Base-by-base conservation (phyloP, 2,888 invertebrate species). In the Sinotaia quadrata region DNA sequence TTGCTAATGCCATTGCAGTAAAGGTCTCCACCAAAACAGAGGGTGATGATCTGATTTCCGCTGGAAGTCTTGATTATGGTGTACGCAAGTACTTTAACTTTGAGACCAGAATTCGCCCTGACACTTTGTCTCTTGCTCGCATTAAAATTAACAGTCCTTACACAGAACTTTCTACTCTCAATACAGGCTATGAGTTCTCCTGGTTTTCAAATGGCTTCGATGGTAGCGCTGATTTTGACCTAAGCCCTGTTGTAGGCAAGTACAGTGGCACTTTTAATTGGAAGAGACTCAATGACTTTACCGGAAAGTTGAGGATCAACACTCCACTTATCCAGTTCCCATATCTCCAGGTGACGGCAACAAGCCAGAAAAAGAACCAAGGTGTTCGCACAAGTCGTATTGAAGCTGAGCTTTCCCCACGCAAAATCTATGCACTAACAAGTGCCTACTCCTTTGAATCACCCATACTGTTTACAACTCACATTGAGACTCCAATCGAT, bases 401-500 rank as follows among this genome's bases (percentile, higher is more conserved):
- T n/a, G 71, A 72, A 58, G 56, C 62, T 2, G 71, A 74, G 63
- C 69, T 72, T 56, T 65, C 60, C 24, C 74, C 75, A 8, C 51
- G 68, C 18, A 62, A 74, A 60, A 52, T 61, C 31, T 66, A 71
- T 27, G 63, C 67, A 34, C 36, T 71, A 15, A 67, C 68, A 24
- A 47, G 57, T 12, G 44, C 65, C 33, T 75, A 74, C 67, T 61
- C 41, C 44, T 59, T 72, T 29, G 62, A 58, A 15, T 24, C 44
- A n/a, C 70, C 74, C 24, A 57, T 76, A n/a, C 68, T 68, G 15
- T 73, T 77, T 7, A 68, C 74, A 2, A 41, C 78, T 18, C 69
- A 61, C 10, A 21, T 81, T 3, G 74, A 74, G 27, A 76, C 81
- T 34, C 81, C 81, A 37, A 71, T 77, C 44, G 67, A 72, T 58